Evolutionary conservation across 2,797 vertebrate species (phyloP).

Genomic region (Gymnoscopelus braueri): DNA sequence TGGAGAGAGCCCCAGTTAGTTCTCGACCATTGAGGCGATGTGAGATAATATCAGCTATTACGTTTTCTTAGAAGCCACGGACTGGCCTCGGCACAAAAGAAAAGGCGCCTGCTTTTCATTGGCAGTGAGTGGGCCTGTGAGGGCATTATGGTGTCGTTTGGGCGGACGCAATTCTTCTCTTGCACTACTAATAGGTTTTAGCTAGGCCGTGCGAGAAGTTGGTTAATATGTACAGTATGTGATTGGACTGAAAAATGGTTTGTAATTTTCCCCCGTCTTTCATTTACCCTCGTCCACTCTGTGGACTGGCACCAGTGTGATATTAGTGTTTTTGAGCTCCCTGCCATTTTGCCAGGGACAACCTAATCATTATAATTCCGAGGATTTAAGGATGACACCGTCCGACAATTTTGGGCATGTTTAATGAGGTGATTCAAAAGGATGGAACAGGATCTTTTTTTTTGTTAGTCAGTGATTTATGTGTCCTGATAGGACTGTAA

Average conservation of each 20-base stretch:
- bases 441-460: conserved; percentile 61
- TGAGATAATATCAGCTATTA: conserved; percentile 78
- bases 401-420: conserved; percentile 65
- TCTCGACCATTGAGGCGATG: conserved; percentile 43
- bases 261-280: conserved; percentile 45
- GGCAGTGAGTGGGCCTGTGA: conserved; percentile 44
- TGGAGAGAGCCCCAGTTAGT: conserved; percentile 71
- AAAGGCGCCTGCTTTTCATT: conserved; percentile 46
- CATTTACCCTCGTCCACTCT: conserved; percentile 43
- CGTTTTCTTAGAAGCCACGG: conserved; percentile 71
- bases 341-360: conserved; percentile 62
- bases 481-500: conserved; percentile 63
- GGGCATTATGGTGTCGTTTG: conserved; percentile 38
- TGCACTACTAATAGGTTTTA: conserved; percentile 35
- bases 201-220: conserved; percentile 40
- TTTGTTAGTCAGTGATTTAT: conserved; percentile 64
- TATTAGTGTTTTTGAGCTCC: conserved; percentile 49
- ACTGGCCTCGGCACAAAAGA: conserved; percentile 51
- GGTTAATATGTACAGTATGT: conserved; percentile 23
- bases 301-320: conserved; percentile 34
- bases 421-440: conserved; percentile 69
- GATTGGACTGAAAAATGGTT: conserved; percentile 48
- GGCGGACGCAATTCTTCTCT: conserved; percentile 8
- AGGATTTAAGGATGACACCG: conserved; percentile 60
- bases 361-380: conserved; percentile 72